Conservation (phyloP, 2,113 vertebrate genomes). For the Cephalophus harveyi region DNA sequence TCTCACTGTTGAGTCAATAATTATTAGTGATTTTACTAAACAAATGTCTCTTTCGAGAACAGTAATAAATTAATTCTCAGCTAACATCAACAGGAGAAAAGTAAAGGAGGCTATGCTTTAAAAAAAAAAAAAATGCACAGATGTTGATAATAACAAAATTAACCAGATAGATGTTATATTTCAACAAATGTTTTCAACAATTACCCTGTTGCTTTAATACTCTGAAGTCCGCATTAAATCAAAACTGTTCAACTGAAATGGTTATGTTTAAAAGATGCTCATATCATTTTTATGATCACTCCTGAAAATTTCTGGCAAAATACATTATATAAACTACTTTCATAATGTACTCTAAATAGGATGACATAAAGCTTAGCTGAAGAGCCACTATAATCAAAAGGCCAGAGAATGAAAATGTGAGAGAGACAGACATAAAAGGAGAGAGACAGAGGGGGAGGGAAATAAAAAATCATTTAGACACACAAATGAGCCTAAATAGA, state of each 20-base stretch:
- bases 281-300: background rate
- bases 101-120: background rate
- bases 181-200: slow-evolving; percentile 21
- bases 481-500: background rate
- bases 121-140: background rate
- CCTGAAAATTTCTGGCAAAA: background rate
- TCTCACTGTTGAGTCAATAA: background rate
- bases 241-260: slow-evolving; percentile 18
- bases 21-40: slow-evolving; percentile 46
- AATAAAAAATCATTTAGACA: background rate
- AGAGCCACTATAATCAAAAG: background rate
- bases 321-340: background rate
- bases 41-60: background rate
- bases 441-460: background rate
- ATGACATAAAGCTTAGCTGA: slow-evolving; percentile 28
- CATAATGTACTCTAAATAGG: background rate
- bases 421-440: background rate
- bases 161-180: background rate
- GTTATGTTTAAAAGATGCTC: background rate
- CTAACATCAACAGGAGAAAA: background rate
- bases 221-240: slow-evolving; percentile 49
- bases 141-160: slow-evolving; percentile 1
- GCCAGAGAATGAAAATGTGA: background rate
- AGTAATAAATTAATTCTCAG: background rate
- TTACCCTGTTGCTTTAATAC: slow-evolving; percentile 14